Evolutionary conservation across 2,797 vertebrate genomes (phyloP), one percentile per base, ranked within the genome.

Genomic region (Onychomys arenicola): DNA sequence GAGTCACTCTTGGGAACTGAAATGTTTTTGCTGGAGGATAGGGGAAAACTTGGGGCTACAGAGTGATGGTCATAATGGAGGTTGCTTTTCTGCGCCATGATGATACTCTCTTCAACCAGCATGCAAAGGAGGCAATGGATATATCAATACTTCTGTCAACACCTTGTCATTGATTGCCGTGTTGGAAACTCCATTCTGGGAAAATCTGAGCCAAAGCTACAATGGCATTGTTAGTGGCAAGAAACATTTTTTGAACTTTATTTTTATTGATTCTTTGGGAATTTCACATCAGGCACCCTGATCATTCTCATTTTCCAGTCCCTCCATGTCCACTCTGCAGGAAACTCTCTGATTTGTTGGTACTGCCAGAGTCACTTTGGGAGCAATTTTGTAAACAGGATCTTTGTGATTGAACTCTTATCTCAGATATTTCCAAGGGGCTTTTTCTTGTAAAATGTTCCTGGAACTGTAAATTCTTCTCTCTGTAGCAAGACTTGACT

Each of bases 381-480:
- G 32, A 69, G 17, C 29, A 95, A 63, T 90, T 93, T 84, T 67
- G 32, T 90, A 93, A 83, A 89, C 57, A 78, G 29, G 9, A 78
- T 89, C 37, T 86, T 97, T 95, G 27, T 86, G 76, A 32, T 89
- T 82, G 63, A 90, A 89, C 11, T 89, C 2, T 32, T 40, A 37
- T 75, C 61, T 86, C 52, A 29, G 40, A 12, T 88, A 90, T 94
- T 92, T 96, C 61, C n/a, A 27, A 80, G 59, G 71, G 46, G 29
- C n/a, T 90, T 96, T 49, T n/a, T 95, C 80, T 93, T 89, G 40
- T 82, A 80, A 95, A 86, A 76, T 32, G 80, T 29, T 25, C 40
- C 46, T 71, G 37, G 25, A 90, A 17, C 23, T 67, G 71, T 63
- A 61, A 96, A 63, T 19, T 40, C 46, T 46, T 96, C 37, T 52